A percentile compares a stretch with the other conserved stretches of the same genome.
These are phyloP conservation scores for Numenius phaeopus DNA, from an alignment of 2,797 vertebrate species.

Conservation along the genomic window DNA sequence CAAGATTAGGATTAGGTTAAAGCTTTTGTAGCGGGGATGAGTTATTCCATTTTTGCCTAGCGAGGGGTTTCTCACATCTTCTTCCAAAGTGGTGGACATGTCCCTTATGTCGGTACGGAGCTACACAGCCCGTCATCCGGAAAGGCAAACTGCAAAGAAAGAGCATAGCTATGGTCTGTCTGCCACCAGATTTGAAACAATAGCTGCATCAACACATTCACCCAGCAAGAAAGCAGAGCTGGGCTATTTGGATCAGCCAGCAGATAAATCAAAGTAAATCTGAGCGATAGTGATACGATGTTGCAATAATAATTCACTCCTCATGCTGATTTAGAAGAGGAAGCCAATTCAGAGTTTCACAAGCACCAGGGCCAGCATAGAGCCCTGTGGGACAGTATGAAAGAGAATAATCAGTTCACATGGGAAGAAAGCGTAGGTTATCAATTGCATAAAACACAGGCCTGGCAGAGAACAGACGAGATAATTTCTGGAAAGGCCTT, in stretches of 20 bases:
- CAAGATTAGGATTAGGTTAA: conserved; percentile 32
- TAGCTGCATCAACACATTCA: conserved; percentile 25
- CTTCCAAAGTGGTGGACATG: neutral
- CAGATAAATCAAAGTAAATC: conserved; percentile 65
- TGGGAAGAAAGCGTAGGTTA: conserved; percentile 30
- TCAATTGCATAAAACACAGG: neutral
- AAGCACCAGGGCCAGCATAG: neutral
- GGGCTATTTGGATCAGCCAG: conserved; percentile 29
- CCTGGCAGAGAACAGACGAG: neutral
- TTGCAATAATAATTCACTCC: conserved; percentile 67
- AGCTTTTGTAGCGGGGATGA: neutral
- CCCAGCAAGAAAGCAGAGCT: conserved; percentile 31
- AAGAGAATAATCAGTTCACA: conserved; percentile 2
- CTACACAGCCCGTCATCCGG: neutral
- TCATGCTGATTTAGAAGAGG: conserved; percentile 56
- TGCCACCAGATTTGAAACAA: conserved; percentile 27
- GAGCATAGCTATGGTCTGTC: neutral
- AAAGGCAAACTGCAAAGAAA: conserved; percentile 1
- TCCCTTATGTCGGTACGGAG: conserved; percentile 1
- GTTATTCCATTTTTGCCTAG: neutral
- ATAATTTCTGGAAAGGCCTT: conserved; percentile 40
- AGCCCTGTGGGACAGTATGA: conserved; percentile 28
- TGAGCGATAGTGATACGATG: conserved; percentile 53
- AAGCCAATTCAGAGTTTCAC: conserved; percentile 56
- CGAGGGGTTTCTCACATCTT: conserved; percentile 8